phyloP scores from a whole-genome alignment of 1,140 invertebrate genomes.

The Drosophila kepulauana region DNA sequence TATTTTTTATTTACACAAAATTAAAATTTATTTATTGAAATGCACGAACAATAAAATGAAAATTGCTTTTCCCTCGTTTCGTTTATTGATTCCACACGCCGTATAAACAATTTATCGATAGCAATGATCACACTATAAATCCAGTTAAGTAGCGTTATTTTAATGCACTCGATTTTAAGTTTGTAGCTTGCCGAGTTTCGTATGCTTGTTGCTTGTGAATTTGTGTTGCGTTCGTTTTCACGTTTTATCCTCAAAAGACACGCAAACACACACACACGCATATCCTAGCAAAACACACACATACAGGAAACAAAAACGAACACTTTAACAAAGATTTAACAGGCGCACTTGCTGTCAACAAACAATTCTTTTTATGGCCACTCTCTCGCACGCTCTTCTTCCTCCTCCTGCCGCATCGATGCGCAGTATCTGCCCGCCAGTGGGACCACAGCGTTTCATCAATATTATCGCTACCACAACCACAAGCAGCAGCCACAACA shows the following conservation, averaged over 20 bases:
- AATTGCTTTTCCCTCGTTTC: no score
- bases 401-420: conserved; percentile 8
- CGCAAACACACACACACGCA: conserved; percentile 24
- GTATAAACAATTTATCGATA: neutral
- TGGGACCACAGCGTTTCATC: conserved; percentile 71
- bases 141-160: neutral
- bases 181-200: conserved; percentile 24
- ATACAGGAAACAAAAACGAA: neutral
- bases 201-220: conserved; percentile 44
- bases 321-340: conserved; percentile 58
- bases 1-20: no score
- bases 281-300: neutral
- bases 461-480: conserved; percentile 78
- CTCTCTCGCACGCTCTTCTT: conserved; percentile 16
- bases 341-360: conserved; percentile 54
- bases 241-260: conserved; percentile 34
- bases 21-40: no score
- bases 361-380: conserved; percentile 66
- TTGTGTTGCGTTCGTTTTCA: conserved; percentile 39
- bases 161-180: conserved; percentile 11
- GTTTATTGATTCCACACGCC: no score
- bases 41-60: no score
- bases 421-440: conserved; percentile 70
- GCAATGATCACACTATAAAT: neutral
- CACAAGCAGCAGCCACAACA: conserved; percentile 55